phyloP scores from a whole-genome alignment of 1,140 invertebrate species.

The Steinernema feltiae region DNA sequence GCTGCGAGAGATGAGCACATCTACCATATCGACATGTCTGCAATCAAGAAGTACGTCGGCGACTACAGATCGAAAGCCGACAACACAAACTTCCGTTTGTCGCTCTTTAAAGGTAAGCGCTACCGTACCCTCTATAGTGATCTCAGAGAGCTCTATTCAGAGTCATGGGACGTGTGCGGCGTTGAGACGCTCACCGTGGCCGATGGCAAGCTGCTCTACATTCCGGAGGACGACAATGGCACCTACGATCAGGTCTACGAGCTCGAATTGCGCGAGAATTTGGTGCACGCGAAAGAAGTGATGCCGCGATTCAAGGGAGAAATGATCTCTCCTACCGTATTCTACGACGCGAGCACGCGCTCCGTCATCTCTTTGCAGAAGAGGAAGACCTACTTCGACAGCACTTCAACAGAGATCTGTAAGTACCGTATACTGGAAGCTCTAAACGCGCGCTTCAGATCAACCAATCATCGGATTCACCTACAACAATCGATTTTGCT shows the following conservation, averaged over 20 bases:
- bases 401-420: background rate
- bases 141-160: too few relatives aligned
- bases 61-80: too few relatives aligned
- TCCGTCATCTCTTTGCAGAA: background rate
- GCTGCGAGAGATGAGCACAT: too few relatives aligned
- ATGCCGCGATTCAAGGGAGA: background rate
- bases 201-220: background rate
- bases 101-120: too few relatives aligned
- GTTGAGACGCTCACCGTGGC: background rate
- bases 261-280: background rate
- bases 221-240: background rate
- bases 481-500: background rate
- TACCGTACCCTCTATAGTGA: too few relatives aligned
- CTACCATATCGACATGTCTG: too few relatives aligned
- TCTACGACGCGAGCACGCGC: background rate
- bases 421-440: background rate
- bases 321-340: background rate
- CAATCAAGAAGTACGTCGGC: too few relatives aligned
- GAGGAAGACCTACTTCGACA: background rate
- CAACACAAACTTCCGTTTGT: too few relatives aligned
- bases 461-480: background rate
- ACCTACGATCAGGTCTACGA: background rate
- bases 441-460: background rate
- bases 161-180: too few relatives aligned
- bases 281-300: background rate